A percentile compares a stretch with the other conserved stretches of the same genome.
Conservation (phyloP, 2,888 invertebrate genomes). For the Muschampia plurimacula region DNA sequence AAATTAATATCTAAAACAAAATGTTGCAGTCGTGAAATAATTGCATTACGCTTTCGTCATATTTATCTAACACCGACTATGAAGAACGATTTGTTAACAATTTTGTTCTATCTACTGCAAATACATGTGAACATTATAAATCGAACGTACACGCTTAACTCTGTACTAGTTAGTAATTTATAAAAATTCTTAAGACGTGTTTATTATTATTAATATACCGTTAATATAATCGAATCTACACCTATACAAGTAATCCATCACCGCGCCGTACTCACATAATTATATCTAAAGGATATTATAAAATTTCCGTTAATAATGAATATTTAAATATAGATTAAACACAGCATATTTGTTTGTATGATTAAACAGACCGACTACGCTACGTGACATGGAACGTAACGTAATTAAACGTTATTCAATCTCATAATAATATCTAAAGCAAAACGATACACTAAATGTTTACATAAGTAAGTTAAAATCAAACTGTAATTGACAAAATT, state of each 20-base stretch:
- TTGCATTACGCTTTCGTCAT: conserved; percentile 49
- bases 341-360: conserved; percentile 68
- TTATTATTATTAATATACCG: conserved; percentile 57
- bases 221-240: conserved; percentile 67
- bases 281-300: conserved; percentile 66
- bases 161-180: conserved; percentile 69
- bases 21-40: conserved; percentile 62
- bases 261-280: conserved; percentile 67
- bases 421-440: conserved; percentile 60
- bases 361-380: conserved; percentile 52
- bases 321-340: conserved; percentile 52
- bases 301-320: conserved; percentile 61
- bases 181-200: conserved; percentile 64
- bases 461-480: conserved; percentile 53
- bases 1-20: conserved; percentile 53
- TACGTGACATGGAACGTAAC: conserved; percentile 76
- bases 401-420: conserved; percentile 53
- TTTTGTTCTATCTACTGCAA: conserved; percentile 76
- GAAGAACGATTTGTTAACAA: conserved; percentile 55
- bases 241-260: conserved; percentile 73
- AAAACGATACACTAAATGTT: conserved; percentile 48
- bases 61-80: conserved; percentile 49
- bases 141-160: conserved; percentile 55
- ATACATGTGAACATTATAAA: conserved; percentile 69
- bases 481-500: conserved; percentile 77